These are phyloP conservation scores for Scaptomyza hsui DNA, from an alignment of 1,140 invertebrate species.

Conservation along the genomic window DNA sequence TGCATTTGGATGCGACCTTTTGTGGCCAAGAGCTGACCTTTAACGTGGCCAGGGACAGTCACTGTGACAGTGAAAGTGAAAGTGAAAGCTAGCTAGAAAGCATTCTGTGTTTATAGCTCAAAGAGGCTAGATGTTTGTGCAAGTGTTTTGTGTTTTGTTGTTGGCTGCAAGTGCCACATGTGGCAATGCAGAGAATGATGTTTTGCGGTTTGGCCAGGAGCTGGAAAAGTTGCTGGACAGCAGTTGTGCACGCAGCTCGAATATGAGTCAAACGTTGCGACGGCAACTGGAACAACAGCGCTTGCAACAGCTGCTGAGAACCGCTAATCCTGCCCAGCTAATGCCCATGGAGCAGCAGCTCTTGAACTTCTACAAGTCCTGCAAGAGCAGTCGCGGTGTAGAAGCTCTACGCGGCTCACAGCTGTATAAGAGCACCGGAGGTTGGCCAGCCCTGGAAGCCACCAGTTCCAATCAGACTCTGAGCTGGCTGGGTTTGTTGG, in stretches of 20 bases:
- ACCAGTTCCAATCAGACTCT: conserved; percentile 27
- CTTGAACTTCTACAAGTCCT: conserved; percentile 73
- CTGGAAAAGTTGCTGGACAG: conserved; percentile 63
- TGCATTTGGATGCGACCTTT: conserved; percentile 16
- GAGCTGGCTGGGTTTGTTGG: conserved; percentile 60
- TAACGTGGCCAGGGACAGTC: conserved; percentile 9
- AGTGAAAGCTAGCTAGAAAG: neutral
- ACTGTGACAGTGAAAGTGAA: conserved; percentile 13
- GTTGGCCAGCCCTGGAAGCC: conserved; percentile 71
- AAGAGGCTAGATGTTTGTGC: conserved; percentile 22
- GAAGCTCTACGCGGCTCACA: conserved; percentile 55
- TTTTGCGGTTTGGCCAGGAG: conserved; percentile 68
- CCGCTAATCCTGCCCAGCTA: conserved; percentile 47
- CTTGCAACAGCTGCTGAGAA: conserved; percentile 59
- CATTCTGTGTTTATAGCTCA: conserved; percentile 25
- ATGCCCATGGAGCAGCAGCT: conserved; percentile 70
- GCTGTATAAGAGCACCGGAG: conserved; percentile 61
- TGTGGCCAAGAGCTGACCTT: conserved; percentile 15
- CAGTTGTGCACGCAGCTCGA: conserved; percentile 54
- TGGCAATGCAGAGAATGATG: conserved; percentile 51
- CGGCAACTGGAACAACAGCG: conserved; percentile 56
- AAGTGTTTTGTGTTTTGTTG: conserved; percentile 29
- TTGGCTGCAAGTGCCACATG: neutral
- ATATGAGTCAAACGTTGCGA: conserved; percentile 45
- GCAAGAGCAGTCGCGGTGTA: conserved; percentile 50